These are phyloP conservation scores for Pelagia noctiluca DNA, from an alignment of 30 jellyfish, hydroid and myxozoan genomes.

Conservation along the genomic window DNA sequence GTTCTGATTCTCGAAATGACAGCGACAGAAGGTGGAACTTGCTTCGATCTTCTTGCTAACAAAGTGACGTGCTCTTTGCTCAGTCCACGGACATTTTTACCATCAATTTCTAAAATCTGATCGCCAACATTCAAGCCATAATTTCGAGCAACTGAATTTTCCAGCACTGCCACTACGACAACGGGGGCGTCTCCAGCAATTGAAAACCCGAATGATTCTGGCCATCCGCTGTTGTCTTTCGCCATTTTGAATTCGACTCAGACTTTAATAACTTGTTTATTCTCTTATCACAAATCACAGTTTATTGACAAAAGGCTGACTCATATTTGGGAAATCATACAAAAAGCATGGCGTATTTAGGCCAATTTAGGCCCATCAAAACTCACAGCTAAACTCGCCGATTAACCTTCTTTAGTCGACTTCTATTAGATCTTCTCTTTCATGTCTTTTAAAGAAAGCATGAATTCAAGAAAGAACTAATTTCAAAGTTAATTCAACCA, in stretches of 20 bases:
- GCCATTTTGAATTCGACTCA: slow-evolving; percentile 28
- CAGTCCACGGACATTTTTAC: slow-evolving; percentile 60
- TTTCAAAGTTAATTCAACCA: no score
- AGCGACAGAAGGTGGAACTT: slow-evolving; percentile 80
- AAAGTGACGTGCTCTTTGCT: slow-evolving; percentile 55
- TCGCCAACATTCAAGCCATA: slow-evolving; percentile 91
- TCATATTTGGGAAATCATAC: no score
- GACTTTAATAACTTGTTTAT: no score
- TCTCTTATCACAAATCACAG: no score
- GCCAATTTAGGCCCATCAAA: no score
- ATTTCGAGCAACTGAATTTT: slow-evolving; percentile 78
- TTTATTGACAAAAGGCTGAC: no score
- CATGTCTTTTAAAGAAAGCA: no score
- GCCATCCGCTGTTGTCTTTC: slow-evolving; percentile 78
- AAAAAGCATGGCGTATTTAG: no score
- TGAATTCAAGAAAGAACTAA: no score
- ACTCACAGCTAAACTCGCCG: no score
- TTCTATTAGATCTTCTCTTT: no score
- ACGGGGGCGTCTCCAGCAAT: slow-evolving; percentile 86
- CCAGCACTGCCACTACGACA: slow-evolving; percentile 61
- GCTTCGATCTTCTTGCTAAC: slow-evolving; percentile 61
- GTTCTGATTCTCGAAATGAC: slow-evolving; percentile 82
- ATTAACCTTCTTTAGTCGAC: no score
- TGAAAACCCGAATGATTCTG: slow-evolving; percentile 84
- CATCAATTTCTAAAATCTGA: slow-evolving; percentile 73